A percentile compares a stretch with the other conserved stretches of the same genome.
Conservation (phyloP, 2,888 invertebrate species). For the Caenorhabditis becei region DNA sequence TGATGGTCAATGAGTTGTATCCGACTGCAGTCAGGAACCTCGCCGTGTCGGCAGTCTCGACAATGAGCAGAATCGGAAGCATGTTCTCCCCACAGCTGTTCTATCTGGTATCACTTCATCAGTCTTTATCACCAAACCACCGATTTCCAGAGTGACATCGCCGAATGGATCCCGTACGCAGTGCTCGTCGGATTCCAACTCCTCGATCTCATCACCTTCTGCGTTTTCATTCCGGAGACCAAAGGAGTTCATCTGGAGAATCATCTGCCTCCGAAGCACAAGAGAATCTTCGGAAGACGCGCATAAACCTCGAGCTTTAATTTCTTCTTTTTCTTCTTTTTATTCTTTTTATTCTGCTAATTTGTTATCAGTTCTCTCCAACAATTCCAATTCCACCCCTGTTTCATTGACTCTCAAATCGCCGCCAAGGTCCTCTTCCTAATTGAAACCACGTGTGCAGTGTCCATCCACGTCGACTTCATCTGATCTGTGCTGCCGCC, state of each 20-base stretch:
- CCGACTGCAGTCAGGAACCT: slow-evolving; percentile 77
- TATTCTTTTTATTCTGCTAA: no score
- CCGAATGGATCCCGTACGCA: slow-evolving; percentile 55
- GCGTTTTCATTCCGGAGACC: slow-evolving; percentile 58
- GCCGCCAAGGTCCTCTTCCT: slow-evolving; percentile 24
- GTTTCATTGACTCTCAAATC: slow-evolving; percentile 16
- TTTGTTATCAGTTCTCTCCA: background rate
- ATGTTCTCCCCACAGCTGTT: slow-evolving; percentile 76
- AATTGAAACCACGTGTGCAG: slow-evolving; percentile 12
- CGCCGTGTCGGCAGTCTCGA: slow-evolving; percentile 70
- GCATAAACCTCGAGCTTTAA: slow-evolving; percentile 31
- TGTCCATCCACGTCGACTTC: background rate
- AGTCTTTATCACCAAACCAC: background rate
- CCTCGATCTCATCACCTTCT: slow-evolving; percentile 52
- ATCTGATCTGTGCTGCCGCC: slow-evolving; percentile 11
- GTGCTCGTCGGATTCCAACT: slow-evolving; percentile 44
- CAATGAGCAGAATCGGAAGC: slow-evolving; percentile 70
- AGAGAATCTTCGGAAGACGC: slow-evolving; percentile 57
- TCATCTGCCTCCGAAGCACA: slow-evolving; percentile 63
- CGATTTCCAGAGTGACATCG: slow-evolving; percentile 50
- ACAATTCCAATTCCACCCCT: background rate
- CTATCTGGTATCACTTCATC: slow-evolving; percentile 59
- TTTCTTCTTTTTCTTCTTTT: background rate
- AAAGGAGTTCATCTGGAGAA: slow-evolving; percentile 62
- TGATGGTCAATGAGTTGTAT: slow-evolving; percentile 68